These are phyloP conservation scores for Pandemis corylana DNA, from an alignment of 2,888 invertebrate genomes.

Conservation along the genomic window DNA sequence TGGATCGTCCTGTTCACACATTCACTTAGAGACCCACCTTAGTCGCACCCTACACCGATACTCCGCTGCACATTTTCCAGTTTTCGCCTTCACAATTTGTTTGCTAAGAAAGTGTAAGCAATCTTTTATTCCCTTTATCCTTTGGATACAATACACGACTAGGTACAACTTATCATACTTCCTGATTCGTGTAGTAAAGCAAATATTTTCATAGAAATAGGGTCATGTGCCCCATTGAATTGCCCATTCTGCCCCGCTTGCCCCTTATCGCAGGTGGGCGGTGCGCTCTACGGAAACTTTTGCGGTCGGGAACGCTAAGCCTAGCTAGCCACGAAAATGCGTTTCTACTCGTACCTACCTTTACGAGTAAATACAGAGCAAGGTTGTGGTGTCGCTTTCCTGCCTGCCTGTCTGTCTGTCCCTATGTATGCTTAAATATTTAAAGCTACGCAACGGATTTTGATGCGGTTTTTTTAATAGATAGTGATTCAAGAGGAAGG, in stretches of 20 bases:
- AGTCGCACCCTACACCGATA: too few relatives aligned
- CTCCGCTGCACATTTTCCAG: too few relatives aligned
- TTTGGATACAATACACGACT: background rate
- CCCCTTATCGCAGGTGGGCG: conserved; percentile 2
- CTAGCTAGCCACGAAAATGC: background rate
- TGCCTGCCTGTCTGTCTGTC: too few relatives aligned
- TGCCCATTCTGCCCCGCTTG: background rate
- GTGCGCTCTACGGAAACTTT: background rate
- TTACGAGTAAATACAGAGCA: background rate
- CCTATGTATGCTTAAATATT: too few relatives aligned
- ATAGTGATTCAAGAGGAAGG: too few relatives aligned
- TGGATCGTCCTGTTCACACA: background rate
- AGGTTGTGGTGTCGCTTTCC: background rate
- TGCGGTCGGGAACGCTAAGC: background rate
- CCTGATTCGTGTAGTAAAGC: background rate
- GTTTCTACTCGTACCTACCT: background rate
- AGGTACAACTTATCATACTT: background rate
- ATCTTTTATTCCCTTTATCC: background rate
- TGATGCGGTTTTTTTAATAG: too few relatives aligned
- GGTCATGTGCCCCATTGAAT: conserved; percentile 17
- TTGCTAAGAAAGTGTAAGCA: too few relatives aligned
- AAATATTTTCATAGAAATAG: background rate
- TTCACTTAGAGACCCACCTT: background rate
- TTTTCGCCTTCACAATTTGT: too few relatives aligned
- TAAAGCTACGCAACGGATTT: too few relatives aligned